Percentiles rank a stretch among this genome's conserved stretches.
Conservation (phyloP, 2,888 invertebrate genomes). For the Heteromurus nitidus region DNA sequence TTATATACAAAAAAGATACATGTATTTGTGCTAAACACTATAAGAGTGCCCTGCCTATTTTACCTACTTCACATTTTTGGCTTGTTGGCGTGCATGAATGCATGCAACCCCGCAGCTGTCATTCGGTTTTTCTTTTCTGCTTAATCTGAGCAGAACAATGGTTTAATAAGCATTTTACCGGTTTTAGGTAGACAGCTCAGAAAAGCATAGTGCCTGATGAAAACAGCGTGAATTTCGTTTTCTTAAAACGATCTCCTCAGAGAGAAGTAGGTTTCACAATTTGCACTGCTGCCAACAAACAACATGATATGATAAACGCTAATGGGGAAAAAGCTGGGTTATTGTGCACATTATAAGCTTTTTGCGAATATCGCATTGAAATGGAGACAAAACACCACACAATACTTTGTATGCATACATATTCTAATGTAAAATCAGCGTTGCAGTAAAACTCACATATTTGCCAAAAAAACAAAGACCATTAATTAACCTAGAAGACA, state of each 20-base stretch:
- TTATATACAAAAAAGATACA: not conserved
- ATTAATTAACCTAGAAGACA: too few relatives aligned
- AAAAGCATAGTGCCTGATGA: not conserved
- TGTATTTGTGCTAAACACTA: not conserved
- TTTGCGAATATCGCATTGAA: too few relatives aligned
- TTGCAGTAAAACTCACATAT: too few relatives aligned
- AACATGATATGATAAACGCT: not conserved
- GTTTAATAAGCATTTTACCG: slow-evolving; percentile 23
- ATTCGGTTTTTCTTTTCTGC: slow-evolving; percentile 17
- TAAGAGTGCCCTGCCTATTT: not conserved
- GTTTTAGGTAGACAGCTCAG: slow-evolving; percentile 5
- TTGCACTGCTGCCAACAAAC: not conserved
- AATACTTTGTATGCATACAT: too few relatives aligned
- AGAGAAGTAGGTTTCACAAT: too few relatives aligned
- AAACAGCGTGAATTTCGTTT: not conserved
- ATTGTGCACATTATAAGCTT: not conserved
- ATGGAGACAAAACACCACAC: too few relatives aligned
- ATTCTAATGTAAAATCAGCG: too few relatives aligned
- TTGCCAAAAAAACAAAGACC: too few relatives aligned
- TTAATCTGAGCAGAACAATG: slow-evolving; percentile 15
- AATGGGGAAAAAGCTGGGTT: not conserved
- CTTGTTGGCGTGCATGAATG: not conserved
- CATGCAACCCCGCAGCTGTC: not conserved
- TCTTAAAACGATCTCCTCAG: not conserved
- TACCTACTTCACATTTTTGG: not conserved